phyloP scores from a whole-genome alignment of 2,797 vertebrate species.

The Eutrigla gurnardus region DNA sequence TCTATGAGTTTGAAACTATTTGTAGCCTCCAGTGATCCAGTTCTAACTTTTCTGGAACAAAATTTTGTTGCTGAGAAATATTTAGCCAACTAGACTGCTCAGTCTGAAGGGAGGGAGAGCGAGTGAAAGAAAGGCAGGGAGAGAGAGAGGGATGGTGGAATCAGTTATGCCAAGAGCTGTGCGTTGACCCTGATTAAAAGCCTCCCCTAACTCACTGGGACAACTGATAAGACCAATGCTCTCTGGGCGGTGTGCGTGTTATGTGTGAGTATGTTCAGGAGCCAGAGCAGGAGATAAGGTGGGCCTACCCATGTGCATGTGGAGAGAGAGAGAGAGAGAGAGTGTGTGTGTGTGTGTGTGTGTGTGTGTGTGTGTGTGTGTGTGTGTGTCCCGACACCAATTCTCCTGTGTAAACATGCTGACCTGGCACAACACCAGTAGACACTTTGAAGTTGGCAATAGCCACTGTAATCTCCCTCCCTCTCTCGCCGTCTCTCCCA shows the following conservation, averaged over 20 bases:
- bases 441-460: slow-evolving; percentile 82
- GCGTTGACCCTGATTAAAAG: slow-evolving; percentile 79
- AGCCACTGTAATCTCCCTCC: slow-evolving; percentile 67
- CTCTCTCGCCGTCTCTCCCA: slow-evolving; percentile 26
- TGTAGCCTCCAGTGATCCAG: slow-evolving; percentile 67
- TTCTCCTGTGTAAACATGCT: slow-evolving; percentile 80
- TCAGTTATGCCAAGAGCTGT: slow-evolving; percentile 73
- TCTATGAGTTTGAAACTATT: slow-evolving; percentile 55
- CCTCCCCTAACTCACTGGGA: slow-evolving; percentile 72
- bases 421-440: slow-evolving; percentile 78
- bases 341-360: slow-evolving; percentile 12
- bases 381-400: slow-evolving; percentile 65
- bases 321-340: slow-evolving; percentile 10
- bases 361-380: slow-evolving; percentile 8
- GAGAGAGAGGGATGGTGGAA: slow-evolving; percentile 45
- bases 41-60: slow-evolving; percentile 66
- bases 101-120: slow-evolving; percentile 38
- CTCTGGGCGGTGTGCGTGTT: slow-evolving; percentile 57
- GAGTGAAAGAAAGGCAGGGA: slow-evolving; percentile 1
- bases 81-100: slow-evolving; percentile 49
- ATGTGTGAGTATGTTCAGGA: slow-evolving; percentile 47
- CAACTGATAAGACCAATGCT: slow-evolving; percentile 76
- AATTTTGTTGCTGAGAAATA: slow-evolving; percentile 65
- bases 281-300: slow-evolving; percentile 49
- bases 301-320: slow-evolving; percentile 54